A percentile compares a stretch with the other conserved stretches of the same genome.
Conservation (phyloP, 2,888 invertebrate genomes). For the Lottia gigantea region DNA sequence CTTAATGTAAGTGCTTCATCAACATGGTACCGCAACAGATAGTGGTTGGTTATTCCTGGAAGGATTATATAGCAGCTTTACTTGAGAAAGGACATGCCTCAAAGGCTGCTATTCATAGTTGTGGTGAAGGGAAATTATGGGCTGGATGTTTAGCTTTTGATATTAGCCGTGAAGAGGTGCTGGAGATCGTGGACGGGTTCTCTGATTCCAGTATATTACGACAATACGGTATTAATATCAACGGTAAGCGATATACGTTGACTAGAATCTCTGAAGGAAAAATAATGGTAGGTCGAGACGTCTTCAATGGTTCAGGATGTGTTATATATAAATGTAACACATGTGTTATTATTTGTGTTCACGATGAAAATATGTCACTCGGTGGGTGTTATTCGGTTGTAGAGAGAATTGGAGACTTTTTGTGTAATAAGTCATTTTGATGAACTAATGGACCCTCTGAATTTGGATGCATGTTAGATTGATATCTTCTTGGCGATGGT, state of each 20-base stretch:
- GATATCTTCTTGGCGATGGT: background rate
- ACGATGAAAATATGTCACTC: conserved; percentile 7
- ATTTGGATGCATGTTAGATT: no score
- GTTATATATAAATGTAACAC: conserved; percentile 16
- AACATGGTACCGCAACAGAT: no score
- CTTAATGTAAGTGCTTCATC: no score
- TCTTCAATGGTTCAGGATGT: conserved; percentile 8
- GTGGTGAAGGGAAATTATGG: conserved; percentile 17
- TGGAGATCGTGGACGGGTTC: conserved; percentile 14
- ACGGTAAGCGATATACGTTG: background rate
- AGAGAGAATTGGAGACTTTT: conserved; percentile 15
- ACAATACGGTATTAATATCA: conserved; percentile 4
- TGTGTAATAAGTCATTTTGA: conserved; percentile 12
- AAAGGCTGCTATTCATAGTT: conserved; percentile 10
- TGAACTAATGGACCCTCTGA: background rate
- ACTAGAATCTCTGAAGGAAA: conserved; percentile 5
- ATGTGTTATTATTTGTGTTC: conserved; percentile 14
- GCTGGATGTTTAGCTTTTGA: conserved; percentile 15
- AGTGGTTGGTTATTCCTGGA: conserved; percentile 11
- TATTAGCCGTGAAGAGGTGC: conserved; percentile 3
- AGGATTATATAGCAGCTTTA: conserved; percentile 5
- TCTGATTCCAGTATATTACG: conserved; percentile 15
- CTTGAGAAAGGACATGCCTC: conserved; percentile 17
- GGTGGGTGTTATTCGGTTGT: conserved; percentile 16
- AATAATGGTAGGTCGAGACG: conserved; percentile 12